Evolutionary conservation across 2,888 invertebrate species (phyloP).

Genomic region (Rhopalosiphum nymphaeae): DNA sequence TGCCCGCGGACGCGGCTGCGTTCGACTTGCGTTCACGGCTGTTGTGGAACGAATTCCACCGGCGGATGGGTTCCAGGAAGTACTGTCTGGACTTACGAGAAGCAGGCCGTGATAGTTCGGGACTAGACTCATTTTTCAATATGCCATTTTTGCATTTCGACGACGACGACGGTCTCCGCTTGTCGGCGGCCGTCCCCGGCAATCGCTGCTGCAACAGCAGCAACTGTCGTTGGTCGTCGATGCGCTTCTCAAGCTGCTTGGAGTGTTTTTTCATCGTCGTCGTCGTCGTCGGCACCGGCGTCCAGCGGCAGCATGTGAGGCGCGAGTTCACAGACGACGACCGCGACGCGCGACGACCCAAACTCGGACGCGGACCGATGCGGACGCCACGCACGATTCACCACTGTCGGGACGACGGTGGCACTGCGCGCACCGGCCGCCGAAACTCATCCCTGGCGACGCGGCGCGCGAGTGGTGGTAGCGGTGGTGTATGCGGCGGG

Average conservation of each 20-base stretch:
- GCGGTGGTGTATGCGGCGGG: conserved; percentile 31
- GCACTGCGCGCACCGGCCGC: conserved; percentile 54
- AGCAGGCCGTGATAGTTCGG: conserved; percentile 57
- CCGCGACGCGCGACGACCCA: conserved; percentile 19
- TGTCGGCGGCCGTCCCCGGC: neutral
- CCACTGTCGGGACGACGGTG: conserved; percentile 49
- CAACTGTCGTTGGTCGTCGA: conserved; percentile 27
- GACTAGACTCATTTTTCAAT: conserved; percentile 59
- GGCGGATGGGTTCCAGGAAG: conserved; percentile 70
- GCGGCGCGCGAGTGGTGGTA: conserved; percentile 13
- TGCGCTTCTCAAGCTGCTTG: conserved; percentile 58
- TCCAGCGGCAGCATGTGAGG: conserved; percentile 20
- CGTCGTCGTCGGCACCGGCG: conserved; percentile 25
- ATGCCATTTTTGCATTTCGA: conserved; percentile 60
- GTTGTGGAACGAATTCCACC: conserved; percentile 72
- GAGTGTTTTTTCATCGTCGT: conserved; percentile 62
- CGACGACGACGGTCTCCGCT: conserved; percentile 26
- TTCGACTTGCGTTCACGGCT: conserved; percentile 69
- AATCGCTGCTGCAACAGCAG: neutral
- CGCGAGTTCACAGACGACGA: neutral
- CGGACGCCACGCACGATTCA: conserved; percentile 38
- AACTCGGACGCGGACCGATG: conserved; percentile 32
- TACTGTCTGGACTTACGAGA: conserved; percentile 68
- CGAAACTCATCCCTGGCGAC: conserved; percentile 57
- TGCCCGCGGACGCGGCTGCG: conserved; percentile 30